phyloP scores from a whole-genome alignment of 35 echinoderm and acorn worm genomes.

The Chiridota heheva region DNA sequence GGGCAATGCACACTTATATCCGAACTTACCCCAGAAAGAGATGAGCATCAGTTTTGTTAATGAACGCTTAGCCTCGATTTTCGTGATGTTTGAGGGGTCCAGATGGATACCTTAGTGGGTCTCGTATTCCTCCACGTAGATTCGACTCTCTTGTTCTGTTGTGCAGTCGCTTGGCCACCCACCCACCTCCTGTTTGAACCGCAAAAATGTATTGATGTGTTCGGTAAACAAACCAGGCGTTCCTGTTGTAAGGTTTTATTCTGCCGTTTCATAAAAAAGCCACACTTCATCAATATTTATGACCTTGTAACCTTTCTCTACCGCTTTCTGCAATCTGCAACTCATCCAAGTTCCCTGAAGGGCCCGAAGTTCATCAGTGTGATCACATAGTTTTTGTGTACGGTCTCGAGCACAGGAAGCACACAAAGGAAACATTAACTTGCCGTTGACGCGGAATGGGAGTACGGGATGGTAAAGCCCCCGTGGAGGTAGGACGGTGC shows the following conservation, averaged over 20 bases:
- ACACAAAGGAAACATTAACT: slow-evolving; percentile 32
- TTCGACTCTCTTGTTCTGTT: background rate
- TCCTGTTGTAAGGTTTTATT: background rate
- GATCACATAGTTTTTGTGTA: slow-evolving; percentile 12
- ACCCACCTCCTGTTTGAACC: slow-evolving; percentile 16
- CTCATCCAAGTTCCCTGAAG: slow-evolving; percentile 35
- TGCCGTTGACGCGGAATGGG: background rate
- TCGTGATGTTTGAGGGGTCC: too few relatives aligned
- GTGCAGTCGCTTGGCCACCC: slow-evolving; percentile 7
- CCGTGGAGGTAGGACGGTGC: background rate
- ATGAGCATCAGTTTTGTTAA: too few relatives aligned
- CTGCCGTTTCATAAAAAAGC: slow-evolving; percentile 1
- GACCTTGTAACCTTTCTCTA: slow-evolving; percentile 4
- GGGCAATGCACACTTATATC: too few relatives aligned
- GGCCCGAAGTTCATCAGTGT: background rate
- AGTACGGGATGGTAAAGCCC: background rate
- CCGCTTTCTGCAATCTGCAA: background rate
- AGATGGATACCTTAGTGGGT: too few relatives aligned
- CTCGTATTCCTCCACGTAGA: too few relatives aligned
- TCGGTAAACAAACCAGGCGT: slow-evolving; percentile 9
- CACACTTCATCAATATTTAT: slow-evolving; percentile 26
- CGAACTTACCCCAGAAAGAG: too few relatives aligned
- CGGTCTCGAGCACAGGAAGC: background rate
- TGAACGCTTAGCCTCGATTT: too few relatives aligned
- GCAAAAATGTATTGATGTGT: slow-evolving; percentile 16